phyloP scores from a whole-genome alignment of 2,888 invertebrate genomes.

The Sicus ferrugineus region DNA sequence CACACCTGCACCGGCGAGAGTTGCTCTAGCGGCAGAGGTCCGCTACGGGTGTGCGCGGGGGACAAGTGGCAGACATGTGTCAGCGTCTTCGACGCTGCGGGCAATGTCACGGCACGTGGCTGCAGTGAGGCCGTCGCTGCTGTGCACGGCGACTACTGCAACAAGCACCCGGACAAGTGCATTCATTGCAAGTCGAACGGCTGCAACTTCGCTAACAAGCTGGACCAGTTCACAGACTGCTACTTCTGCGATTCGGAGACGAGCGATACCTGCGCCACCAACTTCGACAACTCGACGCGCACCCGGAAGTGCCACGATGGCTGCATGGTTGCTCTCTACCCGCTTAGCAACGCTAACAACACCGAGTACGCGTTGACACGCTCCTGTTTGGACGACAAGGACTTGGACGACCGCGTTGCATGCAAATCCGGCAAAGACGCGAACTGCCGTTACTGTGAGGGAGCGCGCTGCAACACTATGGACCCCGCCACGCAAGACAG shows the following conservation, averaged over 20 bases:
- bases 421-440: constrained; percentile 45
- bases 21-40: constrained; percentile 41
- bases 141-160: constrained; percentile 49
- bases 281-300: constrained; percentile 32
- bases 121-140: constrained; percentile 51
- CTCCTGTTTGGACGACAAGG: constrained; percentile 56
- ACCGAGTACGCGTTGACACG: constrained; percentile 52
- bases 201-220: constrained; percentile 51
- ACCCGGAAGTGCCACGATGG: constrained; percentile 49
- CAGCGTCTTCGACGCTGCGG: constrained; percentile 50
- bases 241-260: constrained; percentile 53
- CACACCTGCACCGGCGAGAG: constrained; percentile 46
- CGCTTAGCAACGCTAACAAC: constrained; percentile 41
- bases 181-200: constrained; percentile 55
- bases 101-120: constrained; percentile 51
- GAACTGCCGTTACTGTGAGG: constrained; percentile 49
- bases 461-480: constrained; percentile 48
- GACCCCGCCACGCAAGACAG: constrained; percentile 40
- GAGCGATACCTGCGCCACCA: constrained; percentile 41
- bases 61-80: constrained; percentile 56
- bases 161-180: constrained; percentile 47
- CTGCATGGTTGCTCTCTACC: constrained; percentile 57
- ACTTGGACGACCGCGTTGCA: constrained; percentile 48
- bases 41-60: constrained; percentile 44
- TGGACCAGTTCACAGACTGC: constrained; percentile 50